A percentile compares a stretch with the other conserved stretches of the same genome.
These are phyloP conservation scores for Corythornis vintsioides DNA, from an alignment of 2,113 vertebrate genomes.

Conservation along the genomic window DNA sequence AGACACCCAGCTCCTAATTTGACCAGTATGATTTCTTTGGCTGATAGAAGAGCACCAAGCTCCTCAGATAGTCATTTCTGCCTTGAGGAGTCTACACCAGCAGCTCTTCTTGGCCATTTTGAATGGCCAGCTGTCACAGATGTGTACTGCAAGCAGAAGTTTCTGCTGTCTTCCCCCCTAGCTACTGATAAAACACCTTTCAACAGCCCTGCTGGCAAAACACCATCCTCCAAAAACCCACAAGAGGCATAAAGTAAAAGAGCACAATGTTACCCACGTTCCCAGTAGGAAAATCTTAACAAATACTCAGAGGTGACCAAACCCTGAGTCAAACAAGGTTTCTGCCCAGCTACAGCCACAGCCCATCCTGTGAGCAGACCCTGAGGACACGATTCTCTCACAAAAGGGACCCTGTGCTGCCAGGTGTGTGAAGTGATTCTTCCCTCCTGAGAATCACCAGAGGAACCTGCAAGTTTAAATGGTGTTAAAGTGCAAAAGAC, in stretches of 20 bases:
- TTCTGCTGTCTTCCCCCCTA: neutral
- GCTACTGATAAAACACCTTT: neutral
- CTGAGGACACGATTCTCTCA: neutral
- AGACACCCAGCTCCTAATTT: neutral
- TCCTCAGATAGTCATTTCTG: neutral
- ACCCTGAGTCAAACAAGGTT: neutral
- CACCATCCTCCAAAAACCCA: neutral
- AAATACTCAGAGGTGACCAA: neutral
- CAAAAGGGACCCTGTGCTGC: neutral
- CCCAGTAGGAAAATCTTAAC: neutral
- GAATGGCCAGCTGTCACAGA: neutral
- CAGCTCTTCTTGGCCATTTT: neutral
- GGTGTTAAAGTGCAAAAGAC: slow-evolving; percentile 77
- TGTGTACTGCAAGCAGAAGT: neutral
- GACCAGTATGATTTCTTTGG: neutral
- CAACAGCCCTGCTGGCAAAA: neutral
- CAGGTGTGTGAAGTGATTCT: slow-evolving; percentile 20
- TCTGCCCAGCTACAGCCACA: neutral
- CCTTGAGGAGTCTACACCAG: neutral
- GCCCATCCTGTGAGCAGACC: neutral
- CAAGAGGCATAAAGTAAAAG: neutral
- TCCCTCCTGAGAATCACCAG: slow-evolving; percentile 74
- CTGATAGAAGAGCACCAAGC: neutral
- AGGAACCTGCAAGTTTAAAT: slow-evolving; percentile 79
- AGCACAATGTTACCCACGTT: neutral